Conservation (phyloP, 2,113 vertebrate genomes). For the Chloroceryle aenea region DNA sequence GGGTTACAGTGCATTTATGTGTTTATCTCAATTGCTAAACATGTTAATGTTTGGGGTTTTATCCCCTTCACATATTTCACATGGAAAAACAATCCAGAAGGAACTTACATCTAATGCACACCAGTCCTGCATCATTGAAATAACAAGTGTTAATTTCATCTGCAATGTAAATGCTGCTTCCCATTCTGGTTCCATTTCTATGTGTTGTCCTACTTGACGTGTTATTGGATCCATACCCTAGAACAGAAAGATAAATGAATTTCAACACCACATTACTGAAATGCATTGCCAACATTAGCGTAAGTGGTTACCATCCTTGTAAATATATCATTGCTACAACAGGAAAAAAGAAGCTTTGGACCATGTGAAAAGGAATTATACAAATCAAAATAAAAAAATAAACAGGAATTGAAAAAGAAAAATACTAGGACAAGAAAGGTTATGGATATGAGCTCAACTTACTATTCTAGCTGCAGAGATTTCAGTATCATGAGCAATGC, state of each 20-base stretch:
- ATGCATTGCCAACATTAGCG: not conserved
- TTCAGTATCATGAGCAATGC: not conserved
- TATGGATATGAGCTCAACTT: not conserved
- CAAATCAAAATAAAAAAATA: not conserved
- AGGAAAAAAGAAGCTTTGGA: not conserved
- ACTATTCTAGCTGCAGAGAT: not conserved
- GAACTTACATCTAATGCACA: constrained; percentile 90
- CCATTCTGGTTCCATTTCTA: constrained; percentile 99
- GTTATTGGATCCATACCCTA: constrained; percentile 98
- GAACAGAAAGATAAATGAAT: not conserved
- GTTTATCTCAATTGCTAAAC: not conserved
- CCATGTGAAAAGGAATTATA: not conserved
- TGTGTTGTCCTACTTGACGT: constrained; percentile 96
- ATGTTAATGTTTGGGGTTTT: not conserved
- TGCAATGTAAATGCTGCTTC: constrained; percentile 97
- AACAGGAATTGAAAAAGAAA: not conserved
- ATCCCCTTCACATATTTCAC: not conserved
- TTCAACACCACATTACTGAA: not conserved
- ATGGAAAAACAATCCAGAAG: not conserved
- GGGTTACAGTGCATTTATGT: not conserved
- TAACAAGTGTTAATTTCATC: constrained; percentile 96
- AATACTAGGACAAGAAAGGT: not conserved
- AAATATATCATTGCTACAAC: not conserved
- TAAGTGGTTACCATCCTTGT: not conserved
- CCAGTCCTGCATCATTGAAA: constrained; percentile 99